Evolutionary conservation across 2,888 invertebrate genomes (phyloP), one percentile per base, ranked within the genome.

Genomic region (Hetaerina titia): DNA sequence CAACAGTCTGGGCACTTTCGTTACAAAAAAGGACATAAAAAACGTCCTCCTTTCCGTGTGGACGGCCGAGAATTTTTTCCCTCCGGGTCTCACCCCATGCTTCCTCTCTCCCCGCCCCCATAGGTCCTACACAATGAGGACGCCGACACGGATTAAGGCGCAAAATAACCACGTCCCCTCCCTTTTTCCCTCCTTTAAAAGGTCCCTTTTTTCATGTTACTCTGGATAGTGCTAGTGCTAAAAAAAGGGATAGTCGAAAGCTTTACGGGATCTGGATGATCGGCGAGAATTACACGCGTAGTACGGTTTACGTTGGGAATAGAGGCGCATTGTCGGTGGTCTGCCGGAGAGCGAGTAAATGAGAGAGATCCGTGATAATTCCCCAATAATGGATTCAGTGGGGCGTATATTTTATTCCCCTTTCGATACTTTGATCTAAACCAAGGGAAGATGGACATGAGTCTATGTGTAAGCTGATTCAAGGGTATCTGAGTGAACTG

Each of bases 111-210:
- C 81, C 81, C 25, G 25, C 9, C 31, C 81, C 81, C 31, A 25
- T 15, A 7, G 25, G 81, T 81, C 81, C 13, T 15, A 31, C 31
- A 81, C 81, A 81, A 81, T 81, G 81, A 81, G 81, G 31, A 81
- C 81, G 22, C 92, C 92, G 69, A 92, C 92, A 74, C 74, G 92
- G 92, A 92, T 92, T 92, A 92, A 69, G 92, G 92, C 92, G 92
- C 45, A 56, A 92, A 69, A 92, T 92, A 74, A 92, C 90, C 90
- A 22, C 60, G 31, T 64, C 64, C 63, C 63, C 57, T 17, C 8
- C 15, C 57, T 25, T 92, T 92, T 92, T 56, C 56, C 92, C 56
- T 81, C 81, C 81, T 7, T 63, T 31, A 63, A 74, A 69, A 69
- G 69, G 69, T 69, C 64, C 31, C 8, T 89, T 89, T 89, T 89